Percentiles rank a stretch among this genome's conserved stretches.
Conservation (phyloP, 2,113 vertebrate genomes). For the Pelobates fuscus region DNA sequence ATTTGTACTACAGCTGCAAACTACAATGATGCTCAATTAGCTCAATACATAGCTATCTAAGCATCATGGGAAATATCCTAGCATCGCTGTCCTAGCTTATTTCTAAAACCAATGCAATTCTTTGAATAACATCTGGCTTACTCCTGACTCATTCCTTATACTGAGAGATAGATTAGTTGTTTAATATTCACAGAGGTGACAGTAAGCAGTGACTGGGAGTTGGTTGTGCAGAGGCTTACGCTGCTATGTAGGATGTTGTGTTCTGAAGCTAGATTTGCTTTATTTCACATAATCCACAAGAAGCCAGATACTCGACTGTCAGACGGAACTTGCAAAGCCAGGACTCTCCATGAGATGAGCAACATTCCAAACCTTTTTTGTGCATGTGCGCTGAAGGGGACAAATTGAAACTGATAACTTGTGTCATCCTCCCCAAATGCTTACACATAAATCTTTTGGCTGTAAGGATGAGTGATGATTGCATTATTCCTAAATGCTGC, state of each 20-base stretch:
- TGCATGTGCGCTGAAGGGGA: constrained; percentile 43
- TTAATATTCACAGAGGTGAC: background rate
- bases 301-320: constrained; percentile 26
- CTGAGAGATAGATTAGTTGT: background rate
- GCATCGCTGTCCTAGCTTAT: no score
- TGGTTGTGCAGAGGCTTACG: background rate
- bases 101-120: no score
- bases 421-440: constrained; percentile 45
- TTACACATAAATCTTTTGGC: constrained; percentile 42
- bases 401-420: constrained; percentile 49
- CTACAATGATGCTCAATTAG: no score
- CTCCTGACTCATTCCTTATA: no score
- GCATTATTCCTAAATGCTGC: constrained; percentile 33
- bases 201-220: background rate
- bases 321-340: constrained; percentile 8
- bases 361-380: constrained; percentile 36
- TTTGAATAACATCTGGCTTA: no score
- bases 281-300: constrained; percentile 37
- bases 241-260: constrained; percentile 8
- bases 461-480: constrained; percentile 32
- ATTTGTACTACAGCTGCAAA: no score
- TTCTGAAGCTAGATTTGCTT: constrained; percentile 1
- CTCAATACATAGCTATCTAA: no score
- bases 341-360: constrained; percentile 26
- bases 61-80: no score